A percentile compares a stretch with the other conserved stretches of the same genome.
These are phyloP conservation scores for Meghimatium bilineatum DNA, from an alignment of 2,888 invertebrate genomes.

Conservation along the genomic window DNA sequence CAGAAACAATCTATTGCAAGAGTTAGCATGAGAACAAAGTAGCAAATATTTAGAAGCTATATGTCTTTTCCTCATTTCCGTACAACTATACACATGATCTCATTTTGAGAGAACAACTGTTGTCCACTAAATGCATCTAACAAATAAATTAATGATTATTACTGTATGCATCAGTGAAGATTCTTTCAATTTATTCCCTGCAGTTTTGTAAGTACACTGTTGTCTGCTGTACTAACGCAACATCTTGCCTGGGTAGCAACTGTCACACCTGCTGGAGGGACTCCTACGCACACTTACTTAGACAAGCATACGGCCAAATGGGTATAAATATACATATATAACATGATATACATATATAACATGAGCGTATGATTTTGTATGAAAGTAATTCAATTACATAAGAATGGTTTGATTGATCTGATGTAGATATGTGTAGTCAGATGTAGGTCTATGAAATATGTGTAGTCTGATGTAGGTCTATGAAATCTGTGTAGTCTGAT, in stretches of 20 bases:
- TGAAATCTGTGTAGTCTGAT: too few species aligned
- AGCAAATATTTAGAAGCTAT: too few species aligned
- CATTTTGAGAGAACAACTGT: neutral
- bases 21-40: too few species aligned
- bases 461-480: too few species aligned
- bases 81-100: too few species aligned
- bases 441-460: too few species aligned
- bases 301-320: slow-evolving; percentile 78
- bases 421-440: too few species aligned
- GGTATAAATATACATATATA: slow-evolving; percentile 61
- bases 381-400: neutral
- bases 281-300: slow-evolving; percentile 74
- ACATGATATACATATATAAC: neutral
- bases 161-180: neutral
- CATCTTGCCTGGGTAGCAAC: slow-evolving; percentile 95
- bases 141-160: neutral
- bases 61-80: too few species aligned
- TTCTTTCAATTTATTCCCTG: slow-evolving; percentile 60
- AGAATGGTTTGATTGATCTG: too few species aligned
- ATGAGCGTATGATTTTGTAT: neutral
- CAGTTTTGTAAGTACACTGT: slow-evolving; percentile 92
- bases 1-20: too few species aligned
- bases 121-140: neutral
- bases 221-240: slow-evolving; percentile 91
- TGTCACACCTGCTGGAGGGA: slow-evolving; percentile 80